Percentiles rank a stretch among this genome's conserved stretches.
These are phyloP conservation scores for Andrena haemorrhoa DNA, from an alignment of 2,888 invertebrate genomes.

Conservation along the genomic window DNA sequence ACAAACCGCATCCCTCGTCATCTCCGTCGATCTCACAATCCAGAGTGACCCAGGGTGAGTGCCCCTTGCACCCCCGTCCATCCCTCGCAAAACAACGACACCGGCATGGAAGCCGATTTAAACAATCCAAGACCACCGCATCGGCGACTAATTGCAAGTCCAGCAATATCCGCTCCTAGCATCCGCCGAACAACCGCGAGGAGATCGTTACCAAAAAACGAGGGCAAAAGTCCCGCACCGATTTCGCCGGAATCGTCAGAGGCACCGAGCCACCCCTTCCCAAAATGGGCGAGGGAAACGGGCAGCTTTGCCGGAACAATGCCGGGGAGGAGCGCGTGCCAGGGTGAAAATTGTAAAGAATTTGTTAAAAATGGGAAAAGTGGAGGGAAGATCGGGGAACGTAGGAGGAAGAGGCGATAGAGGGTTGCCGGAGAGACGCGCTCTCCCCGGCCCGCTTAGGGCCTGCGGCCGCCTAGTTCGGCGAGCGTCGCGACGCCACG, in stretches of 20 bases:
- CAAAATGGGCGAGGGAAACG: constrained; percentile 11
- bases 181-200: too few species aligned
- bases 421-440: constrained; percentile 57
- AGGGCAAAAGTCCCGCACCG: neutral
- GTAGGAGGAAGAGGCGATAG: constrained; percentile 27
- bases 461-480: constrained; percentile 80
- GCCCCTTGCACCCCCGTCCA: neutral
- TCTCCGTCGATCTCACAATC: neutral
- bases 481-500: constrained; percentile 82
- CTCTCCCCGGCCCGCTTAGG: constrained; percentile 69
- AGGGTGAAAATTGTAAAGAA: neutral
- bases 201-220: neutral
- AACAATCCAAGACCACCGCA: constrained; percentile 8
- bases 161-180: neutral
- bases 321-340: neutral
- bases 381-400: neutral
- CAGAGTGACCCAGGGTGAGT: neutral
- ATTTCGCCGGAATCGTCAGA: neutral
- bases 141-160: neutral
- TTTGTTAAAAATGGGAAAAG: neutral
- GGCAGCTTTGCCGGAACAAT: neutral
- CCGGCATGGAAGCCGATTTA: constrained; percentile 17
- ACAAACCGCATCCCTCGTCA: constrained; percentile 5
- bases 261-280: neutral
- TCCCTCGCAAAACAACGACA: constrained; percentile 1